phyloP scores from a whole-genome alignment of 2,113 vertebrate genomes.

The Melanostigma gelatinosum region DNA sequence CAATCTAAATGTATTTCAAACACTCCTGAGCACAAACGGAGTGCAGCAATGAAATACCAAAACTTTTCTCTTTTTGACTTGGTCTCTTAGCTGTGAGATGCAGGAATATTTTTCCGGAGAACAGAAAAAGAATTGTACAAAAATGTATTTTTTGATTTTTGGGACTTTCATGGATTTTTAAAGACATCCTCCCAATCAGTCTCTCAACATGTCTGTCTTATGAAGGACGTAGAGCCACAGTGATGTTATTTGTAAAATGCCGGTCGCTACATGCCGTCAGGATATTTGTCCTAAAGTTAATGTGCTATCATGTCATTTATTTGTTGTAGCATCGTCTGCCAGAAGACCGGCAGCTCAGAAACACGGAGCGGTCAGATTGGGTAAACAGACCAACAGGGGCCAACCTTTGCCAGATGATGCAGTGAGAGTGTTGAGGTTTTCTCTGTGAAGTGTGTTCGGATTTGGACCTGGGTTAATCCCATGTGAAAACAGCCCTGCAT shows the following conservation, averaged over 20 bases:
- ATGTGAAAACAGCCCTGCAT: slow-evolving; percentile 76
- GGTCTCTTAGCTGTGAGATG: not conserved
- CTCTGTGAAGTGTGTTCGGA: slow-evolving; percentile 66
- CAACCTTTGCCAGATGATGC: slow-evolving; percentile 70
- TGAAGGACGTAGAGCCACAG: too few species aligned
- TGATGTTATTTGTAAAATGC: not conserved
- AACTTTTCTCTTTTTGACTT: not conserved
- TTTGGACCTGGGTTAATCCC: slow-evolving; percentile 77
- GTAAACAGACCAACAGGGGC: slow-evolving; percentile 55
- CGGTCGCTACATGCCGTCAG: not conserved
- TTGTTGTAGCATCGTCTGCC: not conserved
- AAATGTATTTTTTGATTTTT: too few species aligned
- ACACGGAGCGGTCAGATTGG: slow-evolving; percentile 21
- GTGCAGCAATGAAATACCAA: not conserved
- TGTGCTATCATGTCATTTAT: not conserved
- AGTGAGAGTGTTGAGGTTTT: slow-evolving; percentile 53
- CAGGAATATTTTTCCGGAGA: too few species aligned
- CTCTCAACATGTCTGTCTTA: not conserved
- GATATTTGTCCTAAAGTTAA: not conserved
- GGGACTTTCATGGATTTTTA: too few species aligned
- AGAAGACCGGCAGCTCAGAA: slow-evolving; percentile 19
- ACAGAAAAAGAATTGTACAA: too few species aligned
- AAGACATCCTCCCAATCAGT: not conserved
- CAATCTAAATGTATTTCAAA: not conserved
- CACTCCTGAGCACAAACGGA: not conserved